Conservation (phyloP, 2,113 vertebrate genomes). For the Propithecus coquereli region DNA sequence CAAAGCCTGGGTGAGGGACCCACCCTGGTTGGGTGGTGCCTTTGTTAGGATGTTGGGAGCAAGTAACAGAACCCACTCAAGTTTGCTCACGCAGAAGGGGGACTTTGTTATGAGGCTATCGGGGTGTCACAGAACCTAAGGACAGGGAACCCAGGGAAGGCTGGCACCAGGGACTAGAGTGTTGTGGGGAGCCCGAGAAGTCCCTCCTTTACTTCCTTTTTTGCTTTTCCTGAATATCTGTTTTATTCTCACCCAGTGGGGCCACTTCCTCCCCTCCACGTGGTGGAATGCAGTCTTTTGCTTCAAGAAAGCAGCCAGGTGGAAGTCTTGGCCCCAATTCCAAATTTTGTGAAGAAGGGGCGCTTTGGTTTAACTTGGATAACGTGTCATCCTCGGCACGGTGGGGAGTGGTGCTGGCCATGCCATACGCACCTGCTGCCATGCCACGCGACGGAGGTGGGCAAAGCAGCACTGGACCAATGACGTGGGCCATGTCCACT, state of each 20-base stretch:
- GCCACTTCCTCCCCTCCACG: not conserved
- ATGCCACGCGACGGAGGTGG: not conserved
- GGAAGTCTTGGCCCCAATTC: not conserved
- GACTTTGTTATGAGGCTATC: not conserved
- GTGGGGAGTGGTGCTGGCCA: too few species aligned
- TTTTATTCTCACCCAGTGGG: not conserved
- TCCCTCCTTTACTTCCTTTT: not conserved
- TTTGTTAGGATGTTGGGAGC: not conserved
- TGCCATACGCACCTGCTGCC: not conserved
- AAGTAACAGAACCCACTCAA: not conserved
- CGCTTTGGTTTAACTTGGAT: not conserved
- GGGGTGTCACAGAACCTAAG: not conserved
- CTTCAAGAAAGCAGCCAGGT: not conserved
- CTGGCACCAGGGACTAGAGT: not conserved
- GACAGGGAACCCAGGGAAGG: not conserved
- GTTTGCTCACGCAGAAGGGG: not conserved
- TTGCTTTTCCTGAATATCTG: not conserved
- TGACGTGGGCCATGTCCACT: not conserved
- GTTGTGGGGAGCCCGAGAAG: not conserved
- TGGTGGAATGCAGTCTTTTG: not conserved
- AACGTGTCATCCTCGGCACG: not conserved
- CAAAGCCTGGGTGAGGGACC: not conserved
- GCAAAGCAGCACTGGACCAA: not conserved
- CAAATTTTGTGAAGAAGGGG: not conserved
- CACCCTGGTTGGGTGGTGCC: accelerated